Percentiles rank a stretch among this genome's conserved stretches.
Evolutionary conservation across 1,140 invertebrate species (phyloP).

Genomic region (Microplitis demolitor): DNA sequence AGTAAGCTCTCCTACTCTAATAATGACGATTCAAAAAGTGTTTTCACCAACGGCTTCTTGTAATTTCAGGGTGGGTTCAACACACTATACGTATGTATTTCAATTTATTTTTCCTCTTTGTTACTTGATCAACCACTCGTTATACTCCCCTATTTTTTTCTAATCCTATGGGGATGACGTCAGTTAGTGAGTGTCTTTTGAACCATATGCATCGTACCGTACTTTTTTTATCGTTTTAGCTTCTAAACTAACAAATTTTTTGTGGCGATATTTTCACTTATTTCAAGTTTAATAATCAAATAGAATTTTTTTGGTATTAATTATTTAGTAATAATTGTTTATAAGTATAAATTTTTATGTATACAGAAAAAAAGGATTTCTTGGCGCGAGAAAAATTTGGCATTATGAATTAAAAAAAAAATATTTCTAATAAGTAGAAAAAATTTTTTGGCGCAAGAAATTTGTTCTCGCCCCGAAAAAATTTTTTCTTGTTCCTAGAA

Average conservation of each 20-base stretch:
- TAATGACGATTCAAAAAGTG: not conserved
- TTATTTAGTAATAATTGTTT: too few species aligned
- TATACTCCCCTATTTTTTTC: not conserved
- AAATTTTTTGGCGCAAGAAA: too few species aligned
- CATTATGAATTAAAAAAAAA: too few species aligned
- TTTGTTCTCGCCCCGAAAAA: too few species aligned
- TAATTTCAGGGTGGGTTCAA: not conserved
- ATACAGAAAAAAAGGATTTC: not conserved
- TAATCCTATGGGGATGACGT: conserved; percentile 4
- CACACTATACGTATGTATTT: not conserved
- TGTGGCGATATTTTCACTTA: too few species aligned
- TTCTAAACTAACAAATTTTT: too few species aligned
- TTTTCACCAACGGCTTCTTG: not conserved
- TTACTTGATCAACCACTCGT: not conserved
- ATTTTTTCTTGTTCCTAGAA: not conserved
- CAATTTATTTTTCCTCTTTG: not conserved
- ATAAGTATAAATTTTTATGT: too few species aligned
- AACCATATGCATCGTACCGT: not conserved
- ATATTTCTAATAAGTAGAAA: too few species aligned
- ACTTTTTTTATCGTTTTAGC: too few species aligned
- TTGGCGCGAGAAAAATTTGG: too few species aligned
- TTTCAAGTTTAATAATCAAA: too few species aligned
- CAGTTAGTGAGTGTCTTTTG: conserved; percentile 18
- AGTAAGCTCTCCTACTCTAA: not conserved
- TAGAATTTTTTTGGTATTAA: too few species aligned